A percentile compares a stretch with the other conserved stretches of the same genome.
These are phyloP conservation scores for Ceyx cyanopectus DNA, from an alignment of 2,113 vertebrate species.

Conservation along the genomic window DNA sequence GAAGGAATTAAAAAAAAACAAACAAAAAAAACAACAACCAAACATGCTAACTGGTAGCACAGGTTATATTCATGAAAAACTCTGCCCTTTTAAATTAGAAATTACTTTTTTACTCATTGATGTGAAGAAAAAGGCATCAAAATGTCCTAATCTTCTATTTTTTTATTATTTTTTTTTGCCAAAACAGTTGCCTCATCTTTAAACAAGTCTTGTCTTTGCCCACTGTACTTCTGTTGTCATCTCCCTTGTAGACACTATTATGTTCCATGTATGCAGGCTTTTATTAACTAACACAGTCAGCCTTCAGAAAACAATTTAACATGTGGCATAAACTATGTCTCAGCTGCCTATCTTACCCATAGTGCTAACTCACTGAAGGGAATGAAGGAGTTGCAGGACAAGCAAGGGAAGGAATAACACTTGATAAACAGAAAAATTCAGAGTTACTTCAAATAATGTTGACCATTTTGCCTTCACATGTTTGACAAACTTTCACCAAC, in stretches of 20 bases:
- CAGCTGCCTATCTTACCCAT: not conserved
- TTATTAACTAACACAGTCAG: not conserved
- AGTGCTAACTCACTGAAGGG: not conserved
- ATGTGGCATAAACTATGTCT: not conserved
- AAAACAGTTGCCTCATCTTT: not conserved
- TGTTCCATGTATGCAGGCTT: fast-evolving
- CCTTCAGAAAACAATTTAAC: not conserved
- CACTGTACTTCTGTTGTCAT: not conserved
- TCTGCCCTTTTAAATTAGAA: not conserved
- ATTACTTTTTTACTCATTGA: not conserved
- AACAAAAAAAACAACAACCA: not conserved
- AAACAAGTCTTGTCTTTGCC: not conserved
- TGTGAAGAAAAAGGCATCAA: not conserved
- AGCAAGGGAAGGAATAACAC: not conserved
- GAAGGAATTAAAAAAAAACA: not conserved
- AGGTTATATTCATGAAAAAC: not conserved
- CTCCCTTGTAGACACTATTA: not conserved
- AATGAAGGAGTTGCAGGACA: not conserved
- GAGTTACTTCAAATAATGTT: not conserved
- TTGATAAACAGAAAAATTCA: not conserved
- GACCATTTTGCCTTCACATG: fast-evolving
- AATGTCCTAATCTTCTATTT: not conserved
- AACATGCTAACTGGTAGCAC: not conserved
- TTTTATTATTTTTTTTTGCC: not conserved
- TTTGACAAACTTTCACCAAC: not conserved